Conservation (phyloP, 2,888 invertebrate genomes). For the Caenorhabditis sp. region DNA sequence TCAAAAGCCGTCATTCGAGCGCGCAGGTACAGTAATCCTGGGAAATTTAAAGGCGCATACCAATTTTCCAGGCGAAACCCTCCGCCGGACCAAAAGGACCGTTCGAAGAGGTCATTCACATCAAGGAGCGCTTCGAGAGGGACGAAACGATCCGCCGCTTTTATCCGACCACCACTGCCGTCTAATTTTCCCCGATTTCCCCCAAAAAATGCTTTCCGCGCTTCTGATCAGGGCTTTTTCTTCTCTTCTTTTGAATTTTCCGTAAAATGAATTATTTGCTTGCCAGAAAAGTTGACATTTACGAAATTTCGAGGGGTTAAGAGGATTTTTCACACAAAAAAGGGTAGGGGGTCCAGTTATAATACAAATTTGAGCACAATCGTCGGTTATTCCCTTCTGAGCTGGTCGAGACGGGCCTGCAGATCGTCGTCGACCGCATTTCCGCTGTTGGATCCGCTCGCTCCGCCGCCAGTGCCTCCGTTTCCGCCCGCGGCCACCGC, state of each 20-base stretch:
- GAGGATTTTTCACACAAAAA: no score
- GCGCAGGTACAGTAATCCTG: no score
- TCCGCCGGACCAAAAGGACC: background rate
- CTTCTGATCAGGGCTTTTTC: background rate
- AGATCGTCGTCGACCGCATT: conserved; percentile 92
- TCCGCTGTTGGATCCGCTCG: conserved; percentile 57
- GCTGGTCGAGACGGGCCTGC: conserved; percentile 80
- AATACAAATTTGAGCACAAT: no score
- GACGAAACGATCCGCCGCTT: conserved; percentile 57
- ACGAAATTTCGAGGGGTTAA: no score
- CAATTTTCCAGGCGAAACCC: conserved; percentile 10
- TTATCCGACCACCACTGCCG: conserved; percentile 51
- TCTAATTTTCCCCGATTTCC: conserved; percentile 9
- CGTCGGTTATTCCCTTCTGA: conserved; percentile 62
- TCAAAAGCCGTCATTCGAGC: background rate
- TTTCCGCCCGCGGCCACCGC: conserved; percentile 51
- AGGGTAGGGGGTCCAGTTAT: background rate
- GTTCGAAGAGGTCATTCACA: conserved; percentile 49
- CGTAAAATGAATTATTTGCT: conserved; percentile 11
- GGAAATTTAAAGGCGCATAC: no score
- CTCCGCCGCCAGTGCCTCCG: conserved; percentile 29
- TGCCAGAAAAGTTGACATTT: conserved; percentile 6
- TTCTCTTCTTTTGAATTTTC: conserved; percentile 1
- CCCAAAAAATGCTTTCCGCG: background rate
- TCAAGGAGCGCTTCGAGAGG: conserved; percentile 54